Percentiles rank a stretch among this genome's conserved stretches.
phyloP scores from a whole-genome alignment of 1,140 invertebrate species.

The Dufourea novaeangliae region DNA sequence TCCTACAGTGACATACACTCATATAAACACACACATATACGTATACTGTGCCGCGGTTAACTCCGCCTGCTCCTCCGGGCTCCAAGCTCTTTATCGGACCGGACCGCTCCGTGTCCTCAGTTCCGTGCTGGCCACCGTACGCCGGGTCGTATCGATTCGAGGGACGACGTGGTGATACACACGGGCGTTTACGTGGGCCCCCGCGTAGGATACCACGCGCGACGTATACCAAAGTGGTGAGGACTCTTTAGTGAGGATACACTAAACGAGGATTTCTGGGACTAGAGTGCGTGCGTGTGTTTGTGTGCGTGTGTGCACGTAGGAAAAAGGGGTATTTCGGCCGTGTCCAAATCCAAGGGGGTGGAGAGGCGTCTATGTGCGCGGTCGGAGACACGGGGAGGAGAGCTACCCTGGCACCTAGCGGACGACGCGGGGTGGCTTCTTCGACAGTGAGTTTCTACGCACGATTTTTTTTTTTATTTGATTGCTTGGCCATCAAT shows the following conservation, averaged over 20 bases:
- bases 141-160: conserved; percentile 33
- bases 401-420: conserved; percentile 73
- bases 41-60: background rate
- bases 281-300: too few relatives aligned
- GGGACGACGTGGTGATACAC: conserved; percentile 1
- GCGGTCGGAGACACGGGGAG: conserved; percentile 68
- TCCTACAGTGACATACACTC: background rate
- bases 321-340: conserved; percentile 4
- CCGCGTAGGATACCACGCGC: background rate
- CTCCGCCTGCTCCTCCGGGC: too few relatives aligned
- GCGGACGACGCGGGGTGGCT: conserved; percentile 65
- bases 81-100: background rate
- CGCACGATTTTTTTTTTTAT: too few relatives aligned
- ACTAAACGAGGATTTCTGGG: too few relatives aligned
- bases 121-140: background rate
- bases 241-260: too few relatives aligned
- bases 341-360: conserved; percentile 1
- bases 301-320: too few relatives aligned
- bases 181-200: conserved; percentile 24
- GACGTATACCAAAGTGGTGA: too few relatives aligned
- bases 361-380: conserved; percentile 61
- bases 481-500: too few relatives aligned
- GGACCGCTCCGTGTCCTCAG: background rate
- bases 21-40: too few relatives aligned
- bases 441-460: conserved; percentile 56